Conservation (phyloP, 2,113 vertebrate species). For the Scolopax mira region DNA sequence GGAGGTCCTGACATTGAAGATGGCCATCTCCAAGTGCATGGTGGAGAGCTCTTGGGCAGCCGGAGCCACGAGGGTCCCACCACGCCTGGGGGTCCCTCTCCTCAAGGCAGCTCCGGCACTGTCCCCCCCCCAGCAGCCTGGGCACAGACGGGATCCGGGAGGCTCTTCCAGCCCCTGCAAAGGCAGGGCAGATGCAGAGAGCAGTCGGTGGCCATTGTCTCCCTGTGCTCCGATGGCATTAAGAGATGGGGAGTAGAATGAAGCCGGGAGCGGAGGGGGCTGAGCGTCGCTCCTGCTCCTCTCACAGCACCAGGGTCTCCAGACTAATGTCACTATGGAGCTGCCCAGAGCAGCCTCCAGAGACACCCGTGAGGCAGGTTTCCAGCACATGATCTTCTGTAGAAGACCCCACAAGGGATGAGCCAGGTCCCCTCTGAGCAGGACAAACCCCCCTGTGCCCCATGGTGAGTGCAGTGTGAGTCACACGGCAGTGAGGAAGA, state of each 20-base stretch:
- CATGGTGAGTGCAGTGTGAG: rapidly evolving
- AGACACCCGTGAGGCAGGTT: not conserved
- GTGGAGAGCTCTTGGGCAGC: not conserved
- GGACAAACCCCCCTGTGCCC: not conserved
- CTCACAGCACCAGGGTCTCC: not conserved
- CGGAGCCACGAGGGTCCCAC: not conserved
- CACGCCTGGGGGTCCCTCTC: not conserved
- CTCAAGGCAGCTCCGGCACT: not conserved
- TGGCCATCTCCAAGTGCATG: rapidly evolving
- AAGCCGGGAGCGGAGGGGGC: not conserved
- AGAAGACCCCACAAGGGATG: not conserved
- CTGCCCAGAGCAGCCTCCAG: not conserved
- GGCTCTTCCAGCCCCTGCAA: not conserved
- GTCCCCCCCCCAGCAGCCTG: not conserved
- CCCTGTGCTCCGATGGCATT: rapidly evolving
- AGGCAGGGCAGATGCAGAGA: not conserved
- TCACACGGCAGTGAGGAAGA: rapidly evolving
- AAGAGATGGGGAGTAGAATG: rapidly evolving
- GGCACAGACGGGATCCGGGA: not conserved
- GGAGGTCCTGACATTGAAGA: not conserved
- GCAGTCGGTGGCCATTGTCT: not conserved
- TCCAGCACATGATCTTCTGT: not conserved
- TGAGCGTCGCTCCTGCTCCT: not conserved
- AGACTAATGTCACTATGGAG: rapidly evolving
- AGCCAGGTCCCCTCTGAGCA: not conserved